A percentile compares a stretch with the other conserved stretches of the same genome.
These are phyloP conservation scores for Lasius platythorax DNA, from an alignment of 2,888 invertebrate genomes.

Conservation along the genomic window DNA sequence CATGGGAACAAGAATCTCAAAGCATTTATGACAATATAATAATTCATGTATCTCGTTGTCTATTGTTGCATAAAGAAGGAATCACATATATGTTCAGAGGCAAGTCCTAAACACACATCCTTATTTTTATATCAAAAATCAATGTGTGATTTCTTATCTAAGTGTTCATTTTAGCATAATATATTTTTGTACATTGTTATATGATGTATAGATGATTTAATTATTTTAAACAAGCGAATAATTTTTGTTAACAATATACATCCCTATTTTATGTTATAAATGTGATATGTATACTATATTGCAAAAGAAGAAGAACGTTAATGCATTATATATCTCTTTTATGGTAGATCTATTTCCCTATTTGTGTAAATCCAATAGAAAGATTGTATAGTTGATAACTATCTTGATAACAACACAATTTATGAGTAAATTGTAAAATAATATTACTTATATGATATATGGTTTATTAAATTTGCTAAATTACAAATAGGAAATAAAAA, in stretches of 20 bases:
- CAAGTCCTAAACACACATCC: neutral
- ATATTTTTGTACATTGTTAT: conserved; percentile 35
- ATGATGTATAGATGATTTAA: conserved; percentile 10
- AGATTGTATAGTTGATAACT: neutral
- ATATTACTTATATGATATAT: neutral
- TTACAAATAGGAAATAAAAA: neutral
- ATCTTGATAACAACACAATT: neutral
- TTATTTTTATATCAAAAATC: conserved; percentile 32
- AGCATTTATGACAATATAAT: conserved; percentile 65
- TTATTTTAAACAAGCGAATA: conserved; percentile 1
- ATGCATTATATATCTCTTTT: neutral
- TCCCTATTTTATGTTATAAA: conserved; percentile 11
- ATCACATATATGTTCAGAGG: neutral
- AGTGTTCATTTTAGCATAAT: neutral
- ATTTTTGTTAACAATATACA: conserved; percentile 11
- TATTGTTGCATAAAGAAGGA: conserved; percentile 17
- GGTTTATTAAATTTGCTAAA: neutral
- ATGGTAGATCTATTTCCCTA: neutral
- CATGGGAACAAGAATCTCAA: conserved; percentile 53
- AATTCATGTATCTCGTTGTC: conserved; percentile 2
- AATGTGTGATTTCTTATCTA: neutral
- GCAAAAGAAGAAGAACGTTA: neutral
- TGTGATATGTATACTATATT: conserved; percentile 41
- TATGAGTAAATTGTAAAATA: neutral
- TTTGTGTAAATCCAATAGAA: neutral